Evolutionary conservation across 2,113 vertebrate species (phyloP).

Genomic region (Hirundichthys speculiger): DNA sequence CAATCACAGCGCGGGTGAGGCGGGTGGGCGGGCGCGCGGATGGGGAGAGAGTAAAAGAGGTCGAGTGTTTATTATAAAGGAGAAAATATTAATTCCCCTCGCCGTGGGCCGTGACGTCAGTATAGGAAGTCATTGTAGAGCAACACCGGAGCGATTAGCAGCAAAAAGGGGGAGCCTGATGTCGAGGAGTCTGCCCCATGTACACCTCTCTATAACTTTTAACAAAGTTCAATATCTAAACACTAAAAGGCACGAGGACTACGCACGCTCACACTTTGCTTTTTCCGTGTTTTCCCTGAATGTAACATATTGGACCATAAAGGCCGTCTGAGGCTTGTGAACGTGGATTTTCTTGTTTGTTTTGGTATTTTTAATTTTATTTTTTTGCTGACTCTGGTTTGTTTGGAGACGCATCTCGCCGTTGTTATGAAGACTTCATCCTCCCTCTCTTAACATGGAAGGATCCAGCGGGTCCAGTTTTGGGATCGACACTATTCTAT

Average conservation of each 20-base stretch:
- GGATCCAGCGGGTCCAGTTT: conserved; percentile 94
- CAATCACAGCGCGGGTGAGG: conserved; percentile 80
- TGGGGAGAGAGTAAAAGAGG: conserved; percentile 54
- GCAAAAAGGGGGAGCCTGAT: conserved; percentile 86
- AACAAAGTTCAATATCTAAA: conserved; percentile 88
- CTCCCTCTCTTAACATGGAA: conserved; percentile 87
- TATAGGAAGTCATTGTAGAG: conserved; percentile 91
- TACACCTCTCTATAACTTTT: conserved; percentile 86
- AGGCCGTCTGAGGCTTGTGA: conserved; percentile 25
- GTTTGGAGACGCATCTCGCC: conserved; percentile 45
- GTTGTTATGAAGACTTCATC: conserved; percentile 86
- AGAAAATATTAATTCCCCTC: conserved; percentile 80
- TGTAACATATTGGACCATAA: conserved; percentile 68
- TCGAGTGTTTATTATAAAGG: conserved; percentile 85
- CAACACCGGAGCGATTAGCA: conserved; percentile 89
- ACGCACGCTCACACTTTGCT: conserved; percentile 66
- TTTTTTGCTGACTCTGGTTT: conserved; percentile 27
- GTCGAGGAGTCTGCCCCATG: conserved; percentile 84
- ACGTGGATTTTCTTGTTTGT: conserved; percentile 56
- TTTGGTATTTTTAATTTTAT: conserved; percentile 13
- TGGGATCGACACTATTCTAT: conserved; percentile 98
- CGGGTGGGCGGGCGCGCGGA: conserved; percentile 2
- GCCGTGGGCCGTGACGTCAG: conserved; percentile 91
- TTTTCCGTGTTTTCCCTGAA: conserved; percentile 65
- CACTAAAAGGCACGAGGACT: conserved; percentile 76